phyloP scores from a whole-genome alignment of 2,113 vertebrate genomes.

The Phyllopteryx taeniolatus region DNA sequence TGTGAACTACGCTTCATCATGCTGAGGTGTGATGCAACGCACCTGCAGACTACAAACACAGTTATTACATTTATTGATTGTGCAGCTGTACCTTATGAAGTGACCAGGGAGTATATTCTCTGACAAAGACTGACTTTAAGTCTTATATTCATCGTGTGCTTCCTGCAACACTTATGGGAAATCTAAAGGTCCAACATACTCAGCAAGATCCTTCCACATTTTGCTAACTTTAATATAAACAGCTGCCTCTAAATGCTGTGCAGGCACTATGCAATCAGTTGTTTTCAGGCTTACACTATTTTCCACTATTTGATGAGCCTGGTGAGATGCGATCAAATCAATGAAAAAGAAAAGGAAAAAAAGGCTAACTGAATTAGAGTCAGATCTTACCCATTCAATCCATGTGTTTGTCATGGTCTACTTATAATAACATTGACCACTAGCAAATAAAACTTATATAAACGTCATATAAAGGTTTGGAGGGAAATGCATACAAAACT shows the following conservation, averaged over 20 bases:
- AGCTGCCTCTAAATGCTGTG: conserved; percentile 3
- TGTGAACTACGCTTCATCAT: not conserved
- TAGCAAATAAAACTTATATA: not conserved
- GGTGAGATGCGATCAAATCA: not conserved
- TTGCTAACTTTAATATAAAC: not conserved
- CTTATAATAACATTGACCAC: not conserved
- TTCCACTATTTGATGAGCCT: not conserved
- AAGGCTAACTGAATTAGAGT: not conserved
- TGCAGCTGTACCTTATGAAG: not conserved
- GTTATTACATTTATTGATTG: conserved; percentile 5
- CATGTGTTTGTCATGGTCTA: not conserved
- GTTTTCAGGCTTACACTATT: not conserved
- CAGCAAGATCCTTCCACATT: not conserved
- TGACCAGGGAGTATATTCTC: not conserved
- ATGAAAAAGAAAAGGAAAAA: not conserved
- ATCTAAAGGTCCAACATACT: not conserved
- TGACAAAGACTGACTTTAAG: not conserved
- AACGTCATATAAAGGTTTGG: not conserved
- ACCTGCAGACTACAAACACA: not conserved
- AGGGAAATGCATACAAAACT: not conserved
- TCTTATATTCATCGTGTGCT: not conserved
- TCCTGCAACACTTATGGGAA: not conserved
- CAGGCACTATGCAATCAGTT: not conserved
- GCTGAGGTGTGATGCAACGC: not conserved
- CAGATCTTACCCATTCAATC: not conserved